phyloP scores from a whole-genome alignment of 2,113 vertebrate genomes.

The Pantherophis guttatus region DNA sequence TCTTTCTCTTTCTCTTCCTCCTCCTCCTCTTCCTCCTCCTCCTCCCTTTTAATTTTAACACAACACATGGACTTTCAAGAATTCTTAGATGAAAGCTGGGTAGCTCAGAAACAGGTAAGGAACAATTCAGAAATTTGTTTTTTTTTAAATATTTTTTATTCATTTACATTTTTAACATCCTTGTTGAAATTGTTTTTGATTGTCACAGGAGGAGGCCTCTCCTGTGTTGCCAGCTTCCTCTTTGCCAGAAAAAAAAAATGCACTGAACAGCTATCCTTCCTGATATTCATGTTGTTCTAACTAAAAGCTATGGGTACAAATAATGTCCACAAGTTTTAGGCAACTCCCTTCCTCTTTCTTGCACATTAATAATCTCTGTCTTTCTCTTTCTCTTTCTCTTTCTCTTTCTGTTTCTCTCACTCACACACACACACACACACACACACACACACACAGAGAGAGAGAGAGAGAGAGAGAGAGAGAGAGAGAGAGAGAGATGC shows the following conservation, averaged over 20 bases:
- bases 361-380: constrained; percentile 13
- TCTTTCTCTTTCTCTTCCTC: neutral
- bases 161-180: too few relatives aligned
- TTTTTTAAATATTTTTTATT: too few relatives aligned
- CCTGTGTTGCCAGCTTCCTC: constrained; percentile 43
- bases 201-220: constrained; percentile 55
- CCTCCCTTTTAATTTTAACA: constrained; percentile 49
- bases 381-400: too few relatives aligned
- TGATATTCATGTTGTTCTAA: constrained; percentile 55
- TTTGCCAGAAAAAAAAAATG: constrained; percentile 54
- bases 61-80: constrained; percentile 65
- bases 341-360: constrained; percentile 33
- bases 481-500: too few relatives aligned
- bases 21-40: constrained; percentile 46
- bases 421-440: too few relatives aligned
- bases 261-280: constrained; percentile 57
- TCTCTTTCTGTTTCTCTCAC: too few relatives aligned
- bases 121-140: constrained; percentile 49
- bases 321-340: constrained; percentile 43
- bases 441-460: too few relatives aligned
- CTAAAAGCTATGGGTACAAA: constrained; percentile 62
- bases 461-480: too few relatives aligned
- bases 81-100: neutral
- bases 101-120: constrained; percentile 58
- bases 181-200: constrained; percentile 42